phyloP scores from a whole-genome alignment of 2,113 vertebrate species.

The Poeciliopsis prolifica region DNA sequence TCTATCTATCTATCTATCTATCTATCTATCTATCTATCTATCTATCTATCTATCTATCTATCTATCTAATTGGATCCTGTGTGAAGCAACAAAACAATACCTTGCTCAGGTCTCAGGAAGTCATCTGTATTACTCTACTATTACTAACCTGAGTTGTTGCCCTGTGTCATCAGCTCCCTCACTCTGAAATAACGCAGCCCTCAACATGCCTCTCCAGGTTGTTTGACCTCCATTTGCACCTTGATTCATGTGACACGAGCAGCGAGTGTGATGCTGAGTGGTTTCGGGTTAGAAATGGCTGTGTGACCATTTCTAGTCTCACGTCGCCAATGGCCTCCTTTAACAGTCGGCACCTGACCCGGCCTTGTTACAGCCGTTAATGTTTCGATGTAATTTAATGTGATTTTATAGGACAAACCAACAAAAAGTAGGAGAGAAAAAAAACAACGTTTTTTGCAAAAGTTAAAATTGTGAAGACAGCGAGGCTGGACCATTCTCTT shows the following conservation, averaged over 20 bases:
- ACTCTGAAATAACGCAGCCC: too few relatives aligned
- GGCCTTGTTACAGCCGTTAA: background rate
- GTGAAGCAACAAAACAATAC: background rate
- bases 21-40: background rate
- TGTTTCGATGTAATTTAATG: too few relatives aligned
- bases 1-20: background rate
- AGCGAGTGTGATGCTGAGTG: background rate
- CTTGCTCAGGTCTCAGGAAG: background rate
- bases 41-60: slow-evolving; percentile 1
- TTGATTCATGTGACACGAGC: background rate
- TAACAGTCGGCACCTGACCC: too few relatives aligned
- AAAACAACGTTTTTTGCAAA: too few relatives aligned
- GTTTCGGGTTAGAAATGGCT: background rate
- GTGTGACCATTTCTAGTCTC: background rate
- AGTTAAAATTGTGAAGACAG: too few relatives aligned
- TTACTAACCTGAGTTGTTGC: background rate
- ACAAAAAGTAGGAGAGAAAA: too few relatives aligned
- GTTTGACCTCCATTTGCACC: background rate
- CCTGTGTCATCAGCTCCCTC: background rate
- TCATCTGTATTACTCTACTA: background rate
- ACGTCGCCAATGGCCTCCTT: background rate
- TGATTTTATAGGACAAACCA: background rate
- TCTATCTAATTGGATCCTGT: background rate
- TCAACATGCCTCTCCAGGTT: too few relatives aligned
- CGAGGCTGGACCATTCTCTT: background rate